Evolutionary conservation across 2,888 invertebrate genomes (phyloP).

Genomic region (Dynastes grantii): DNA sequence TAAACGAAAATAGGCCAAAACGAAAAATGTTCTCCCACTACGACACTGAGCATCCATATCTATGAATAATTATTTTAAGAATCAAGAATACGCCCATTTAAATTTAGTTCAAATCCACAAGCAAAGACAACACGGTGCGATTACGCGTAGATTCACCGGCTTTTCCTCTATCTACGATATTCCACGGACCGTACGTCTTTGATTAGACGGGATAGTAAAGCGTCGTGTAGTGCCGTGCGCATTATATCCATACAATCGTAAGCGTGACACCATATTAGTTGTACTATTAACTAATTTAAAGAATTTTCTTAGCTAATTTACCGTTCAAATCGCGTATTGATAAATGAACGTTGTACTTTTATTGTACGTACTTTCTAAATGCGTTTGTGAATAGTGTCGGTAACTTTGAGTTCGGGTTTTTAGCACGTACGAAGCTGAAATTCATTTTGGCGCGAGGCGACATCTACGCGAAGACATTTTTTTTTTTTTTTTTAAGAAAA

Average conservation of each 20-base stretch:
- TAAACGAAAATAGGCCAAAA: conserved; percentile 38
- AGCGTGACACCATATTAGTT: conserved; percentile 34
- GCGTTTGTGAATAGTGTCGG: conserved; percentile 44
- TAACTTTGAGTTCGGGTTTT: conserved; percentile 30
- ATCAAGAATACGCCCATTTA: conserved; percentile 60
- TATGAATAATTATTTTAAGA: conserved; percentile 63
- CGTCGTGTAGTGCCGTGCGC: conserved; percentile 58
- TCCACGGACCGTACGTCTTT: conserved; percentile 52
- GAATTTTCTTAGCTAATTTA: conserved; percentile 15
- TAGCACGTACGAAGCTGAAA: conserved; percentile 25
- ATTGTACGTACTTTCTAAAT: not conserved
- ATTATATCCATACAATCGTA: conserved; percentile 55
- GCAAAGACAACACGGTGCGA: conserved; percentile 31
- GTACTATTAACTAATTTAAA: conserved; percentile 19
- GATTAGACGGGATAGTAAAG: conserved; percentile 37
- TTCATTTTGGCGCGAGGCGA: conserved; percentile 50
- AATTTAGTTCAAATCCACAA: conserved; percentile 50
- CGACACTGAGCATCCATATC: conserved; percentile 44
- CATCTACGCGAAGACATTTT: conserved; percentile 48
- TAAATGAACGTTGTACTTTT: conserved; percentile 24
- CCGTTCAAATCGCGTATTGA: conserved; percentile 7
- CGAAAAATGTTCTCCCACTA: conserved; percentile 53
- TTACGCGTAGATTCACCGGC: conserved; percentile 29
- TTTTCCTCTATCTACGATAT: conserved; percentile 39
- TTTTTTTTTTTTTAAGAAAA: conserved; percentile 27